Percentiles rank a stretch among this genome's conserved stretches.
Conservation (phyloP, 1,140 invertebrate species). For the Trichomalopsis sarcophagae region DNA sequence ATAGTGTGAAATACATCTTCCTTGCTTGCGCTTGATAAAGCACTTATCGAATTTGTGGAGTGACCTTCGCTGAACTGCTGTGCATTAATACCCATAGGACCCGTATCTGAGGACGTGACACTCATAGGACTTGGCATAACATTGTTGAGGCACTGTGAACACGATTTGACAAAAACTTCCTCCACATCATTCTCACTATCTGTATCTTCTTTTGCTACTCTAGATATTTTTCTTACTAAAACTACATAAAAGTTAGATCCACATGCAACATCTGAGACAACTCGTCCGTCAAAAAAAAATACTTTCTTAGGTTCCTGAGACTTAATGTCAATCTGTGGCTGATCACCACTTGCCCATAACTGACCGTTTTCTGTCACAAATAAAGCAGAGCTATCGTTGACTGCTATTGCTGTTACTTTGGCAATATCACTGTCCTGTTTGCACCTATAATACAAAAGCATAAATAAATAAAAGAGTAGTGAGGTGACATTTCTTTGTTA, state of each 20-base stretch:
- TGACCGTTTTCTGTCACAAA: constrained; percentile 82
- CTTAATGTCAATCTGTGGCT: constrained; percentile 82
- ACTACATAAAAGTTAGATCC: constrained; percentile 82
- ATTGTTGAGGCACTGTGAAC: constrained; percentile 78
- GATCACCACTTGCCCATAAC: constrained; percentile 84
- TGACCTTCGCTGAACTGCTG: constrained; percentile 76
- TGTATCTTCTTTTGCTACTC: constrained; percentile 76
- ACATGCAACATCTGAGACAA: constrained; percentile 79
- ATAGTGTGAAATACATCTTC: constrained; percentile 59
- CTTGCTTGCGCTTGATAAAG: constrained; percentile 72
- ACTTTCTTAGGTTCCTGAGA: constrained; percentile 79
- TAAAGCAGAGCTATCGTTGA: constrained; percentile 78
- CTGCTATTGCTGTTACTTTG: constrained; percentile 79
- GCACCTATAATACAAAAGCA: constrained; percentile 62
- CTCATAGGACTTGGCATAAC: constrained; percentile 65
- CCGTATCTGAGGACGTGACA: constrained; percentile 73
- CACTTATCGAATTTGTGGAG: constrained; percentile 73
- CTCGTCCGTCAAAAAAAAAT: constrained; percentile 80
- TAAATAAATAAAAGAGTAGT: no score
- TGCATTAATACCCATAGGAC: constrained; percentile 68
- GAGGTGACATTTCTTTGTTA: no score
- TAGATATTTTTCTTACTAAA: constrained; percentile 78
- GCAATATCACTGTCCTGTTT: constrained; percentile 78
- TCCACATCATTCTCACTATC: constrained; percentile 78
- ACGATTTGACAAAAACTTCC: constrained; percentile 80